Percentiles rank a stretch among this genome's conserved stretches.
These are phyloP conservation scores for Pagrus major DNA, from an alignment of 2,113 vertebrate species.

Conservation along the genomic window DNA sequence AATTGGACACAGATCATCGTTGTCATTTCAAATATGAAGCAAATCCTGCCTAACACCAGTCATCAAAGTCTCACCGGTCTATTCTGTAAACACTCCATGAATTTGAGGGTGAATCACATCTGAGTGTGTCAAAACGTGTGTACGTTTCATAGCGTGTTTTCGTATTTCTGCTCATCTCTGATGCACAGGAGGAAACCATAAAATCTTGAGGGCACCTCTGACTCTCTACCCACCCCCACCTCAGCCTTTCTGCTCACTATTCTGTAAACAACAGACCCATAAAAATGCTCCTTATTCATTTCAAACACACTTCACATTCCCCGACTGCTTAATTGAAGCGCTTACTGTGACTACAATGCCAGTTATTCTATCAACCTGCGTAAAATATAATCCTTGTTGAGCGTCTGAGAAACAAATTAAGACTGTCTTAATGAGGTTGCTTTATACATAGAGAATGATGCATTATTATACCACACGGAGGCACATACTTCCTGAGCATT, in stretches of 20 bases:
- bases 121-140: background rate
- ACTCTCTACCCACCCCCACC: background rate
- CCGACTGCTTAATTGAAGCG: slow-evolving; percentile 57
- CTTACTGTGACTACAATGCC: slow-evolving; percentile 36
- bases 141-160: slow-evolving; percentile 5
- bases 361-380: slow-evolving; percentile 53
- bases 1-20: slow-evolving; percentile 2
- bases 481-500: background rate
- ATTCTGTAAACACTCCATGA: background rate
- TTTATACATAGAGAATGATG: slow-evolving; percentile 38
- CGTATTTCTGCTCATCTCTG: slow-evolving; percentile 9
- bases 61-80: slow-evolving; percentile 10
- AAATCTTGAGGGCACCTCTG: slow-evolving; percentile 45
- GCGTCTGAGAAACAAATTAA: slow-evolving; percentile 49
- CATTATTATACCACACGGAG: slow-evolving; percentile 24
- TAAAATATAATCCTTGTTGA: slow-evolving; percentile 52
- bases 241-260: slow-evolving; percentile 32
- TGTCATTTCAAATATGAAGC: slow-evolving; percentile 10
- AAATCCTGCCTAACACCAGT: background rate
- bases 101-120: background rate
- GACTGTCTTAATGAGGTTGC: slow-evolving; percentile 40
- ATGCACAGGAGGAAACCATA: slow-evolving; percentile 28
- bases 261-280: slow-evolving; percentile 54
- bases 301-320: slow-evolving; percentile 55
- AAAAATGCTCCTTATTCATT: slow-evolving; percentile 65